Evolutionary conservation across 2,113 vertebrate species (phyloP).

Genomic region (Forbesichthys papilliferus): DNA sequence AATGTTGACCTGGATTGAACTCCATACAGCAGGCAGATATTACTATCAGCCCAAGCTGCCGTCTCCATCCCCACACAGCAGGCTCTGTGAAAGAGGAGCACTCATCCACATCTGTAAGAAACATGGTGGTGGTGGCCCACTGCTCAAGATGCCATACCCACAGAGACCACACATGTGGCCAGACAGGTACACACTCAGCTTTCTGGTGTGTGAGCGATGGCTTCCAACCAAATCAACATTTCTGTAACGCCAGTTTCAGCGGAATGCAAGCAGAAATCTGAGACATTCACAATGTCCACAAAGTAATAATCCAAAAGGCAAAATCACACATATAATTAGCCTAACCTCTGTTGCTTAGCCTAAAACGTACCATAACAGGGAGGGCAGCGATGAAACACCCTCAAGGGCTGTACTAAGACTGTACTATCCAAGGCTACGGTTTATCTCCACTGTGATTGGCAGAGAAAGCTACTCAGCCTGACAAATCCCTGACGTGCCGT

Average conservation of each 20-base stretch:
- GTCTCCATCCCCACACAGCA: no score
- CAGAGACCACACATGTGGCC: slow-evolving; percentile 9
- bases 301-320: no score
- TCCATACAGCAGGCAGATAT: no score
- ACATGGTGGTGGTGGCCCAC: slow-evolving; percentile 32
- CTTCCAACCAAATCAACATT: no score
- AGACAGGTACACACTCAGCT: background rate
- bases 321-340: no score
- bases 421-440: background rate
- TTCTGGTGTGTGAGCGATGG: no score
- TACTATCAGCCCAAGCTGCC: background rate
- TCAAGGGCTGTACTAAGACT: background rate
- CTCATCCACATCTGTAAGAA: slow-evolving; percentile 21
- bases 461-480: background rate
- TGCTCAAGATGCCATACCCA: slow-evolving; percentile 26
- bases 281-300: no score
- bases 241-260: no score
- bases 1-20: background rate
- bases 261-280: no score
- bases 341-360: no score
- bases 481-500: slow-evolving; percentile 11
- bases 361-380: no score
- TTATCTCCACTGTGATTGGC: background rate
- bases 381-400: no score
- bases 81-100: slow-evolving; percentile 26